These are phyloP conservation scores for Cricetomys ansorgei DNA, from an alignment of 2,113 vertebrate genomes.

Conservation along the genomic window DNA sequence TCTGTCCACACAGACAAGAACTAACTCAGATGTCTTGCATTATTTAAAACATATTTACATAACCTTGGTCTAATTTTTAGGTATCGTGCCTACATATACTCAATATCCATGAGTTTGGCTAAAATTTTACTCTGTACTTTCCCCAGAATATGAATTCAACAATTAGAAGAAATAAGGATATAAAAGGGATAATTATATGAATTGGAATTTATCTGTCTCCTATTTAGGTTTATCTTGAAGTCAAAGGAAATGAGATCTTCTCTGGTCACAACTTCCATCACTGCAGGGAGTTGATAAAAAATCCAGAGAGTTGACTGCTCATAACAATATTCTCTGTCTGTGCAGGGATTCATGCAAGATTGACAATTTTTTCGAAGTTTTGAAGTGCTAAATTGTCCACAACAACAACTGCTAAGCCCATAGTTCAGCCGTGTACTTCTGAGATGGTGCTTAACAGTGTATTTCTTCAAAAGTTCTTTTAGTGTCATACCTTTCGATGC, in stretches of 20 bases:
- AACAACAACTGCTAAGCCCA: constrained; percentile 84
- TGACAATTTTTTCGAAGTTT: constrained; percentile 86
- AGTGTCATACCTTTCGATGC: constrained; percentile 11
- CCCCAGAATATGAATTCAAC: neutral
- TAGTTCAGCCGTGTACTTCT: rapidly evolving
- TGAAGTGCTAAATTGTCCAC: constrained; percentile 86
- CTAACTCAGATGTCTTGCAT: neutral
- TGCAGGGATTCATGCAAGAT: constrained; percentile 88
- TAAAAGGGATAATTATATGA: neutral
- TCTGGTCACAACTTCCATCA: constrained; percentile 84
- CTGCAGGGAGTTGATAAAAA: constrained; percentile 85
- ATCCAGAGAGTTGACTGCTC: constrained; percentile 85
- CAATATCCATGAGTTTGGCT: neutral
- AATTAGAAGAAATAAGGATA: neutral
- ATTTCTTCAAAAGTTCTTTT: neutral
- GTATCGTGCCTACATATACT: neutral
- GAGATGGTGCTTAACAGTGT: constrained; percentile 6
- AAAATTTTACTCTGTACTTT: neutral
- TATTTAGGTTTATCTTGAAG: constrained; percentile 82
- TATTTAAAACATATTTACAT: neutral
- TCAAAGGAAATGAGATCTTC: constrained; percentile 80
- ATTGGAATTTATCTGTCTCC: neutral
- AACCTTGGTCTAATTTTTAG: neutral
- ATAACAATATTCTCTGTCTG: constrained; percentile 86
- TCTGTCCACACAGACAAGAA: neutral